Percentiles rank a stretch among this genome's conserved stretches.
Evolutionary conservation across 1,140 invertebrate genomes (phyloP).

Genomic region (Calephelis virginiensis): DNA sequence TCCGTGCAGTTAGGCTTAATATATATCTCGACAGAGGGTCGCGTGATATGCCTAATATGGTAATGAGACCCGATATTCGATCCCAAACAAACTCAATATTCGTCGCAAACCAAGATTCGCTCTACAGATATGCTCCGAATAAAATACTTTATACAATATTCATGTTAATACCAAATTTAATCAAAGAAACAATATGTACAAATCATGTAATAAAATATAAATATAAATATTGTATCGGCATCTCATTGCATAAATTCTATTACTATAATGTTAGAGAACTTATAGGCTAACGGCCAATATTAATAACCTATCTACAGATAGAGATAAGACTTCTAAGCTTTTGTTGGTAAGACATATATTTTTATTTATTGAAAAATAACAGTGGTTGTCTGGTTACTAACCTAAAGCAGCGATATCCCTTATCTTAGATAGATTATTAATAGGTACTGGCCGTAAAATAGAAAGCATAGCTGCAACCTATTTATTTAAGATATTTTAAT

Average conservation of each 20-base stretch:
- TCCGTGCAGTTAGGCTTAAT: conserved; percentile 13
- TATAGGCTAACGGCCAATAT: background rate
- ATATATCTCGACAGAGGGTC: conserved; percentile 26
- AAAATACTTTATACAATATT: conserved; percentile 18
- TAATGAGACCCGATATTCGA: conserved; percentile 43
- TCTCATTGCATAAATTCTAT: background rate
- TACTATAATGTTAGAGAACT: background rate
- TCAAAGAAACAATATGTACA: conserved; percentile 3
- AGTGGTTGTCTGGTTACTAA: too few species aligned
- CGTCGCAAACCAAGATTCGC: conserved; percentile 28
- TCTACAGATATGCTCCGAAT: conserved; percentile 22
- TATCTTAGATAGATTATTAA: too few species aligned
- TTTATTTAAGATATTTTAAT: too few species aligned
- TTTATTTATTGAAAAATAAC: too few species aligned
- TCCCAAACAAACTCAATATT: conserved; percentile 38
- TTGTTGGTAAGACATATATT: too few species aligned
- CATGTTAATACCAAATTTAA: conserved; percentile 7
- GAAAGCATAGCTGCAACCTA: too few species aligned
- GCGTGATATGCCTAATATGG: conserved; percentile 44
- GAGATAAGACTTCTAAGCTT: too few species aligned
- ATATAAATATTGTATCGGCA: background rate
- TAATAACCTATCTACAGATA: too few species aligned
- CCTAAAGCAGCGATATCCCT: too few species aligned
- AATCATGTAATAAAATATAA: background rate
- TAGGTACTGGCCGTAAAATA: too few species aligned